Evolutionary conservation across 2,113 vertebrate species (phyloP).

Genomic region (Charadrius vociferus): DNA sequence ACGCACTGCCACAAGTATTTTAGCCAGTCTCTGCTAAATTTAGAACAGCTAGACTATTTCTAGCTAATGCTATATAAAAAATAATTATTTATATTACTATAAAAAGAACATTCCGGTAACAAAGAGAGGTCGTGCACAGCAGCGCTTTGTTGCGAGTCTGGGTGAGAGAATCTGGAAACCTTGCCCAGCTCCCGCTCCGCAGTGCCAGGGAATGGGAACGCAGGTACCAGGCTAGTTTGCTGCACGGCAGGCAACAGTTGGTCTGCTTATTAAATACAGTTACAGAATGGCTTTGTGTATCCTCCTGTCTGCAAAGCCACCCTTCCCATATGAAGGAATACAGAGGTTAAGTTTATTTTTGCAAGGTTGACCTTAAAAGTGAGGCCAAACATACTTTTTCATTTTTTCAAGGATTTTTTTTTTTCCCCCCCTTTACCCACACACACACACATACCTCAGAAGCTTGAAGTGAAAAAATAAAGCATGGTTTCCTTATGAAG

Average conservation of each 20-base stretch:
- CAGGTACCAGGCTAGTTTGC: background rate
- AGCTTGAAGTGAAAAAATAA: background rate
- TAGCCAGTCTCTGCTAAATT: conserved; percentile 62
- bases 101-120: conserved; percentile 51
- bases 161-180: background rate
- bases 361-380: background rate
- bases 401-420: background rate
- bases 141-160: background rate
- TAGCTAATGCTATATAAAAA: conserved; percentile 60
- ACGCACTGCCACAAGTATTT: background rate
- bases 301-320: background rate
- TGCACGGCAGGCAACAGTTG: too few relatives aligned
- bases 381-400: background rate
- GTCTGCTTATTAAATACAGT: background rate
- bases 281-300: background rate
- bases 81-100: conserved; percentile 48
- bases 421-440: too few relatives aligned
- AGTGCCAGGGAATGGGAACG: conserved; percentile 1
- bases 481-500: background rate
- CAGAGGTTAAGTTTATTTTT: background rate
- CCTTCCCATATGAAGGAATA: fast-evolving
- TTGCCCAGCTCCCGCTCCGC: conserved; percentile 3
- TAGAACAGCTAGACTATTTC: conserved; percentile 61
- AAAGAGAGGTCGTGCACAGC: conserved; percentile 19
- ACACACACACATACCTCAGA: background rate